Evolutionary conservation across 2,113 vertebrate genomes (phyloP).

Genomic region (Pseudorectes ferrugineus): DNA sequence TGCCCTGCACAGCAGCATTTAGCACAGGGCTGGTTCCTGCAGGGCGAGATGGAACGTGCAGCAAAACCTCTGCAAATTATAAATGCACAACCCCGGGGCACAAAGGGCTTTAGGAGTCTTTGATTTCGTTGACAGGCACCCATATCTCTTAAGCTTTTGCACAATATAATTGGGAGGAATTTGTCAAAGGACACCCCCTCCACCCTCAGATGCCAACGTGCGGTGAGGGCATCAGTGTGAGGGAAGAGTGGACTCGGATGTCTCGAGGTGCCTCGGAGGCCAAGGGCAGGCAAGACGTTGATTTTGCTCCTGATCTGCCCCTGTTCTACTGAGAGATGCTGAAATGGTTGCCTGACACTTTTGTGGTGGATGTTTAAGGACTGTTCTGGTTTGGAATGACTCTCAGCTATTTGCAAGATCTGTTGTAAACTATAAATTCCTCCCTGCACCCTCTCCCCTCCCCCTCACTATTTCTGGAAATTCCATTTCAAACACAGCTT

Average conservation of each 20-base stretch:
- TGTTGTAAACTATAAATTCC: background rate
- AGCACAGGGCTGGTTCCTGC: background rate
- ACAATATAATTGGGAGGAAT: background rate
- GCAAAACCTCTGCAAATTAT: background rate
- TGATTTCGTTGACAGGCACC: background rate
- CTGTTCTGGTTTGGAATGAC: background rate
- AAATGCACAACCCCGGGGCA: background rate
- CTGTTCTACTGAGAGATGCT: background rate
- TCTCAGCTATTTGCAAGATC: background rate
- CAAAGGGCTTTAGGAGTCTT: background rate
- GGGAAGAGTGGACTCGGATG: accelerated
- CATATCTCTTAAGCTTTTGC: background rate
- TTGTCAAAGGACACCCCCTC: background rate
- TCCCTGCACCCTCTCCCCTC: background rate
- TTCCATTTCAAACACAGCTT: background rate
- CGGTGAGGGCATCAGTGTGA: background rate
- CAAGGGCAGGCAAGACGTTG: background rate
- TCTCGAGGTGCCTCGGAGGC: background rate
- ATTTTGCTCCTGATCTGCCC: background rate
- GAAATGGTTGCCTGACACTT: background rate
- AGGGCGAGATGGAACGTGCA: background rate
- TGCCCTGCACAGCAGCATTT: background rate
- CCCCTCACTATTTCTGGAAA: background rate
- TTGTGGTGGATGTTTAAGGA: background rate
- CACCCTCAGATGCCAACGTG: background rate